A percentile compares a stretch with the other conserved stretches of the same genome.
Conservation (phyloP, 2,113 vertebrate genomes). For the Bujurquina vittata region DNA sequence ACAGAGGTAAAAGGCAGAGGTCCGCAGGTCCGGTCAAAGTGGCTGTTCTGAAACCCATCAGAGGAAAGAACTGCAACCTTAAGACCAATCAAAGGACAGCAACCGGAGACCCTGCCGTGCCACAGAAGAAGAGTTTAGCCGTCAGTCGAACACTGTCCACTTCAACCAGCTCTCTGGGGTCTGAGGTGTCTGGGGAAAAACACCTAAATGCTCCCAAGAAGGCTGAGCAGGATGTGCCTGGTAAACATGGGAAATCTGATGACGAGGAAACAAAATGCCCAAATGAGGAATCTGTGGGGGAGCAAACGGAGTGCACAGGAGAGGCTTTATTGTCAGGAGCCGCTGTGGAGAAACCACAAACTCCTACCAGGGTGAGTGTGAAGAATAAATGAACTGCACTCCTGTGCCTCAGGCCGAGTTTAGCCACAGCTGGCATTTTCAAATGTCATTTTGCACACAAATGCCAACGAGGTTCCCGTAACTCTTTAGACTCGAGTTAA, state of each 20-base stretch:
- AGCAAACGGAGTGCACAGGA: not conserved
- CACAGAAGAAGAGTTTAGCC: not conserved
- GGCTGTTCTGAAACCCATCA: conserved; percentile 23
- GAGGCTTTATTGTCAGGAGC: not conserved
- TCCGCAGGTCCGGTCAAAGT: conserved; percentile 47
- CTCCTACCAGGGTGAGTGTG: conserved; percentile 22
- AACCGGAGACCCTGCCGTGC: not conserved
- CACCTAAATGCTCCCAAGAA: not conserved
- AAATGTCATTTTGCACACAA: rapidly evolving
- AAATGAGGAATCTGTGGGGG: not conserved
- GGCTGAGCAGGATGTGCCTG: not conserved
- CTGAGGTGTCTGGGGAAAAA: conserved; percentile 22
- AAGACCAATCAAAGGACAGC: conserved; percentile 19
- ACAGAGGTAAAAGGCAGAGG: conserved; percentile 16
- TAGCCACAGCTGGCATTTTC: not conserved
- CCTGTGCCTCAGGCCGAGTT: not conserved
- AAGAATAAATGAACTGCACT: rapidly evolving
- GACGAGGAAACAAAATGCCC: not conserved
- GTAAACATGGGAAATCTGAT: not conserved
- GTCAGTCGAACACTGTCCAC: not conserved
- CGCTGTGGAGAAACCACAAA: conserved; percentile 6
- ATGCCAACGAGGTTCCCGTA: not conserved
- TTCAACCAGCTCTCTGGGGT: conserved; percentile 31
- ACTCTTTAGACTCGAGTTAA: not conserved
- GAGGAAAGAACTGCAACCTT: not conserved